Conservation (phyloP, 2,797 vertebrate species). For the Poeciliopsis turneri region DNA sequence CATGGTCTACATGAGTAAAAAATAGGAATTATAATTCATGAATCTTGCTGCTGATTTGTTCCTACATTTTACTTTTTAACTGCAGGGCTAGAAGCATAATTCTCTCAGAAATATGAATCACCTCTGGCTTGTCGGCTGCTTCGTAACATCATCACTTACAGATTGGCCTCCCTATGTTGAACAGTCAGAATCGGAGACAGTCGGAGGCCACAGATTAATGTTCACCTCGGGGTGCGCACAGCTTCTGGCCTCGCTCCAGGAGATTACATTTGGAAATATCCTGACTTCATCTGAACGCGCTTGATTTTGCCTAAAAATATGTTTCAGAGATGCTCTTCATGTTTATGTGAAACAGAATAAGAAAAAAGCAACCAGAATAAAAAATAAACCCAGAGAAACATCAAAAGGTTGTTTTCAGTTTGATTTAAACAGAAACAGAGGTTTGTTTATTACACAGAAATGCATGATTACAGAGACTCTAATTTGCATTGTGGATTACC, state of each 20-base stretch:
- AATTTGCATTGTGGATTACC: slow-evolving; percentile 1
- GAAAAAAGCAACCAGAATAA: background rate
- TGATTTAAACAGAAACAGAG: background rate
- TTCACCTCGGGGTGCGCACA: slow-evolving; percentile 5
- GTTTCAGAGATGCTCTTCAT: slow-evolving; percentile 9
- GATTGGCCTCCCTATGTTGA: background rate
- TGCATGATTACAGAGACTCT: background rate
- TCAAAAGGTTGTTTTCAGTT: background rate
- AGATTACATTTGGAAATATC: background rate
- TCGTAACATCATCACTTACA: slow-evolving; percentile 4
- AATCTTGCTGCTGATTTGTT: background rate
- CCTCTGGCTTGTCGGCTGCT: background rate
- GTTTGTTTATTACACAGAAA: slow-evolving; percentile 6
- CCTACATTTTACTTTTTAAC: background rate
- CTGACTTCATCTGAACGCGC: background rate
- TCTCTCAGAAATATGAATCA: background rate
- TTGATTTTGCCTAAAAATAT: background rate
- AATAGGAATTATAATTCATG: background rate
- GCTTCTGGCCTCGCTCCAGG: slow-evolving; percentile 2
- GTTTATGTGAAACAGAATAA: slow-evolving; percentile 16
- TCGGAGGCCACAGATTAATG: slow-evolving; percentile 9
- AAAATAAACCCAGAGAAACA: slow-evolving; percentile 5
- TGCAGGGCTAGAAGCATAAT: background rate
- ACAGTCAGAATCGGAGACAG: background rate
- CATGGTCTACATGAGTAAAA: background rate